Evolutionary conservation across 1,140 invertebrate genomes (phyloP).

Genomic region (Arctopsyche grandis): DNA sequence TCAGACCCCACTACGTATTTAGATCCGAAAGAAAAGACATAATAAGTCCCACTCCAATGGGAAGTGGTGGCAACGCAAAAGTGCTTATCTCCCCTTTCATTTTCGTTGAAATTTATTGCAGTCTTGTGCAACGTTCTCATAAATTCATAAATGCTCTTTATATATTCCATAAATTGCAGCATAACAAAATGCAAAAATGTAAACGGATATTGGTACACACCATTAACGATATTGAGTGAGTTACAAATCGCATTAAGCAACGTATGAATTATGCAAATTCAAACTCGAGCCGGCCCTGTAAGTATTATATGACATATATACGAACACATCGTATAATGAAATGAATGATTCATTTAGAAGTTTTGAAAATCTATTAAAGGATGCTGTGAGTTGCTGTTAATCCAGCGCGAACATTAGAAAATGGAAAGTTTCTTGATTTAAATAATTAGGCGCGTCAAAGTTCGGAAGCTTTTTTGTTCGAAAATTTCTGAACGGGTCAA

Average conservation of each 20-base stretch:
- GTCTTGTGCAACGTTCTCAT: conserved; percentile 38
- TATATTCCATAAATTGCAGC: conserved; percentile 30
- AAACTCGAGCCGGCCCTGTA: too few species aligned
- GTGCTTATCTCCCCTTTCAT: conserved; percentile 39
- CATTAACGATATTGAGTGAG: neutral
- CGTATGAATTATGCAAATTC: neutral
- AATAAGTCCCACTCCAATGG: neutral
- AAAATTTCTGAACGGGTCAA: too few species aligned
- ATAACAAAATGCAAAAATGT: neutral
- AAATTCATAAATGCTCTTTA: conserved; percentile 38
- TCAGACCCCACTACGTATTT: neutral
- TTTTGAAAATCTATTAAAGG: too few species aligned
- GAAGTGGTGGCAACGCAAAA: conserved; percentile 18
- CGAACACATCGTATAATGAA: too few species aligned
- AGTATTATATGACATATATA: too few species aligned
- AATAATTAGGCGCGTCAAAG: too few species aligned
- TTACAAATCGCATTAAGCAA: neutral
- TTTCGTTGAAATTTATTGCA: conserved; percentile 35
- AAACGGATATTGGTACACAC: conserved; percentile 14
- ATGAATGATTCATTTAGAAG: too few species aligned
- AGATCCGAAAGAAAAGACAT: neutral
- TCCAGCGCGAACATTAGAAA: too few species aligned
- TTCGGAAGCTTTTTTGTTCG: too few species aligned
- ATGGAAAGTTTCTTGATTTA: too few species aligned
- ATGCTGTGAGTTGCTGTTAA: too few species aligned